Base-by-base conservation (phyloP, 2,113 vertebrate genomes). In the Nematolebias whitei region DNA sequence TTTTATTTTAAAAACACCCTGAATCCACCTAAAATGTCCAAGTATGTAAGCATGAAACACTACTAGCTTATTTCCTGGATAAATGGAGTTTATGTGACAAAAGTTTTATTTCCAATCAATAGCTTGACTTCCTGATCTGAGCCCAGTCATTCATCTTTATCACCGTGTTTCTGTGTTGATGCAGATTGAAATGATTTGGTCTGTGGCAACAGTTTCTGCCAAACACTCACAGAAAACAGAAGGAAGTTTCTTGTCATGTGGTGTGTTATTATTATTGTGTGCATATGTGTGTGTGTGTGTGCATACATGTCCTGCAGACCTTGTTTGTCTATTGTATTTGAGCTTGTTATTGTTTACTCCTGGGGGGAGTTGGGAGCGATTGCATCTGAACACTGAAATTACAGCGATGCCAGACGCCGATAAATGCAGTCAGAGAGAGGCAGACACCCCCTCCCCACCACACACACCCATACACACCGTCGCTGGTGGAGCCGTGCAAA, bases 351-450 rank as follows among this genome's bases (percentile, higher is more conserved):
- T 91, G 86, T 92, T 91, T 89, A 90, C 88, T 92, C 92, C 88
- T 84, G 82, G 84, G 90, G 91, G 89, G 72, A 87, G 83, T 76
- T 61, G 75, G 63, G 48, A 76, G 84, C 79, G 91, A 93, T 91
- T 91, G 83, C 85, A 93, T 93, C 91, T 92, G 88, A 90, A 91
- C 86, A 90, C 89, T 89, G 90, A 93, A 92, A 92, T 92, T 92
- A 92, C 90, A 91, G 87, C 69, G 91, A 93, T 92, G 73, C 76
- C 79, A 86, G 85, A 69, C 81, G 32, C 40, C 59, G 92, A 92
- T 93, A 92, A 91, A 86, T 72, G 5, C 71, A 77, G 74, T 73
- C 78, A 61, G 68, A 83, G 79, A 83, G 78, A 77, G 65, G 86
- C 59, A 73, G 72, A 57, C 62, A 70, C 65, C 49, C 45, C 50